phyloP scores from a whole-genome alignment of 2,888 invertebrate species.

The Sipha maydis region DNA sequence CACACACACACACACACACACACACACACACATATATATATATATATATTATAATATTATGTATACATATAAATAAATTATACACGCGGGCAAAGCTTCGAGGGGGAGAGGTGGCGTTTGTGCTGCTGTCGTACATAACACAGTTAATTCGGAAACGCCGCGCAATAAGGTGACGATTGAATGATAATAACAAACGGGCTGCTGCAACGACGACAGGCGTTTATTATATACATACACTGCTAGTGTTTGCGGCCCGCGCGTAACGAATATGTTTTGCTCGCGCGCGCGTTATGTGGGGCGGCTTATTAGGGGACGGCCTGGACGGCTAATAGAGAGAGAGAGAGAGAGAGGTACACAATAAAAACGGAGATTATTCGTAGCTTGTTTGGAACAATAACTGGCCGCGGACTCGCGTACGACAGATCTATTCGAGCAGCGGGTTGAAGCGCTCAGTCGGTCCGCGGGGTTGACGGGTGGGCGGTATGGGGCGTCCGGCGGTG shows the following conservation, averaged over 20 bases:
- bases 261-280: constrained; percentile 44
- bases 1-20: no score
- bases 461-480: constrained; percentile 9
- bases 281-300: background rate
- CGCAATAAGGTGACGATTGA: constrained; percentile 55
- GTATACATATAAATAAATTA: background rate
- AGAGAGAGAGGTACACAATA: background rate
- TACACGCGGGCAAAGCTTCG: background rate
- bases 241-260: constrained; percentile 23
- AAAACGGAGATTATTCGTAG: constrained; percentile 54
- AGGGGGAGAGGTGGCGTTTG: constrained; percentile 17
- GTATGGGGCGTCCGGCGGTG: background rate
- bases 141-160: constrained; percentile 38
- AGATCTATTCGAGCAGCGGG: constrained; percentile 17
- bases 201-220: background rate
- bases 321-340: constrained; percentile 39
- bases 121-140: background rate
- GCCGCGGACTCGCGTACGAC: background rate
- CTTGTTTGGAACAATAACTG: constrained; percentile 52
- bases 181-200: constrained; percentile 52
- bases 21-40: no score
- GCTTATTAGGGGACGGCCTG: constrained; percentile 6
- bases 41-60: no score
- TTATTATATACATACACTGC: background rate
- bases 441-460: background rate